These are phyloP conservation scores for Chalcosyrphus nemorum DNA, from an alignment of 2,888 invertebrate species.

Conservation along the genomic window DNA sequence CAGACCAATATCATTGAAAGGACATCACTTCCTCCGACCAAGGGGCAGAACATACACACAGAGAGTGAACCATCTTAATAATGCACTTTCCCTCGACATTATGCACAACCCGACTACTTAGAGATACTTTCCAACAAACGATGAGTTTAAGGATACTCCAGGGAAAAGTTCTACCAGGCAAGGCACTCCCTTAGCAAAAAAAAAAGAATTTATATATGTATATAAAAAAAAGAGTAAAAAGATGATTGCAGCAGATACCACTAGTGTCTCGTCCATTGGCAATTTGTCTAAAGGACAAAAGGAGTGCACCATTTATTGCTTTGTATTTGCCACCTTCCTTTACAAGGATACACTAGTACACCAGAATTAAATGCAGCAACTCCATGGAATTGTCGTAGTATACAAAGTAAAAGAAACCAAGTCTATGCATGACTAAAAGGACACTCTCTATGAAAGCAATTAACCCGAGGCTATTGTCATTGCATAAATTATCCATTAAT, in stretches of 20 bases:
- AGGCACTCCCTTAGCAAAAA: neutral
- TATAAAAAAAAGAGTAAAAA: no score
- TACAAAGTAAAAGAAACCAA: neutral
- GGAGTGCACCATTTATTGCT: slow-evolving; percentile 9
- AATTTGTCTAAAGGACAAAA: slow-evolving; percentile 47
- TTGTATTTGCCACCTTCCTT: slow-evolving; percentile 19
- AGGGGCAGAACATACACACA: slow-evolving; percentile 3
- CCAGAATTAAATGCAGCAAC: neutral
- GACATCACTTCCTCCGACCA: slow-evolving; percentile 42
- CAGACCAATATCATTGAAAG: slow-evolving; percentile 32
- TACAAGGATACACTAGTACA: slow-evolving; percentile 6
- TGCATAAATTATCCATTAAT: slow-evolving; percentile 59
- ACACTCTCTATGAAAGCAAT: slow-evolving; percentile 52
- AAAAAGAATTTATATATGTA: no score
- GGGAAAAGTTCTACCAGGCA: slow-evolving; percentile 29
- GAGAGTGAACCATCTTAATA: slow-evolving; percentile 15
- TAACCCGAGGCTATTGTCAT: slow-evolving; percentile 56
- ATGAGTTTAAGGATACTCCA: slow-evolving; percentile 9
- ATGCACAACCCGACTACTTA: slow-evolving; percentile 25
- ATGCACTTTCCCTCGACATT: slow-evolving; percentile 17
- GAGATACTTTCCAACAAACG: neutral
- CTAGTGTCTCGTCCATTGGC: slow-evolving; percentile 48
- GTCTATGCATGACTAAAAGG: slow-evolving; percentile 22
- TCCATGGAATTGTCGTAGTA: slow-evolving; percentile 10
- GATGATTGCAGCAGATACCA: slow-evolving; percentile 16